phyloP scores from a whole-genome alignment of 2,888 invertebrate genomes.

The Dolomedes plantarius region DNA sequence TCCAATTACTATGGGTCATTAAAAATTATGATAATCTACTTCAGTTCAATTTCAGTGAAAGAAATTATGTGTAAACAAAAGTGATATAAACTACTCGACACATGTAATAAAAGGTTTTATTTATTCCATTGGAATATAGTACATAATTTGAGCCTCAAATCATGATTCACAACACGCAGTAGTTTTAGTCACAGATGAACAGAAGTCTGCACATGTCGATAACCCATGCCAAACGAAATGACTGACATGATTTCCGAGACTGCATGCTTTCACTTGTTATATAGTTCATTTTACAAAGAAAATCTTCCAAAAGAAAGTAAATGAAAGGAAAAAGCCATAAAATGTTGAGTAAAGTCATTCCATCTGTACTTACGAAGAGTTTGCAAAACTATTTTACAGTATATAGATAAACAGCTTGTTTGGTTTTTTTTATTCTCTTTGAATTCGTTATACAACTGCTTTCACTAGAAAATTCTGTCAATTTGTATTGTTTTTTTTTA shows the following conservation, averaged over 20 bases:
- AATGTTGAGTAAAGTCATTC: conserved; percentile 32
- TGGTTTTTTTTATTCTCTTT: neutral
- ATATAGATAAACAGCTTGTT: conserved; percentile 42
- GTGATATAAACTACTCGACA: too few species aligned
- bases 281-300: conserved; percentile 33
- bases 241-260: conserved; percentile 23
- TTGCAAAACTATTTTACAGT: conserved; percentile 58
- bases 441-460: conserved; percentile 31
- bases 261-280: conserved; percentile 38
- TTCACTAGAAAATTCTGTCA: conserved; percentile 50
- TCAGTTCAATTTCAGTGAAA: too few species aligned
- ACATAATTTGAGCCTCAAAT: conserved; percentile 71
- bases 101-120: conserved; percentile 56
- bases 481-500: conserved; percentile 47
- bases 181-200: conserved; percentile 55
- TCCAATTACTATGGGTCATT: too few species aligned
- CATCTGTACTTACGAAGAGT: conserved; percentile 25
- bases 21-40: too few species aligned
- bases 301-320: conserved; percentile 37
- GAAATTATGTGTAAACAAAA: too few species aligned
- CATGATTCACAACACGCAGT: conserved; percentile 62
- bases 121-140: conserved; percentile 63
- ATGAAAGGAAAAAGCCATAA: conserved; percentile 39
- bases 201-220: conserved; percentile 1
- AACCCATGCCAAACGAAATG: conserved; percentile 41